Evolutionary conservation across 1,140 invertebrate genomes (phyloP).

Genomic region (Halictus rubicundus): DNA sequence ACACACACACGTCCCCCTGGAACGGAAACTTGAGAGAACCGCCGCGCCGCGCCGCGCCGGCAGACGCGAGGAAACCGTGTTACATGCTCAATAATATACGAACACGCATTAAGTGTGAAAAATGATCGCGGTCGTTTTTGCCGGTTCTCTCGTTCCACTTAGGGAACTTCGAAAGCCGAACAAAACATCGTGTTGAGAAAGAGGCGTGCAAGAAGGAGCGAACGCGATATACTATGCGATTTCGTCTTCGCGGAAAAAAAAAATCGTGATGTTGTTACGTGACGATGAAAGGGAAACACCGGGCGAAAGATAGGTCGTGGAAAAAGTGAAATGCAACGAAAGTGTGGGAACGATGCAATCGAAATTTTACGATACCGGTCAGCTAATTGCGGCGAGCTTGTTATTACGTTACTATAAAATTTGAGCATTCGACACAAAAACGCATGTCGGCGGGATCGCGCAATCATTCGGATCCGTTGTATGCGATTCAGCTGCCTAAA

Average conservation of each 20-base stretch:
- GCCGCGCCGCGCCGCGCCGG: no score
- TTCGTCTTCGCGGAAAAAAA: no score
- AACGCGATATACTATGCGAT: no score
- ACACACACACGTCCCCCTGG: constrained; percentile 14
- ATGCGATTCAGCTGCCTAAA: no score
- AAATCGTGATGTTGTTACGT: neutral
- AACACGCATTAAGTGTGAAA: neutral
- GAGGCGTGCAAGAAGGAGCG: neutral
- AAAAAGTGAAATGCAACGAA: no score
- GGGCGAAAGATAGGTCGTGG: neutral
- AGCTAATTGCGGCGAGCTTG: neutral
- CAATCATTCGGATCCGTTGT: no score
- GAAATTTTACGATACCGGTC: neutral
- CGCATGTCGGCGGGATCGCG: no score
- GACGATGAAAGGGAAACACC: neutral
- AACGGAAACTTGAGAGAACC: constrained; percentile 22
- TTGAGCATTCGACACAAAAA: no score
- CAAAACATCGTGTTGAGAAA: neutral
- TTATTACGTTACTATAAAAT: neutral
- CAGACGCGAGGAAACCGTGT: neutral
- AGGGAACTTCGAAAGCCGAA: neutral
- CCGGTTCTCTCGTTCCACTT: neutral
- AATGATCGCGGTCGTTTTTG: neutral
- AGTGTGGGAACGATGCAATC: no score
- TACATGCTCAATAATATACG: neutral